Evolutionary conservation across 2,113 vertebrate genomes (phyloP), one percentile per base, ranked within the genome.

Genomic region (Maccullochella peelii): DNA sequence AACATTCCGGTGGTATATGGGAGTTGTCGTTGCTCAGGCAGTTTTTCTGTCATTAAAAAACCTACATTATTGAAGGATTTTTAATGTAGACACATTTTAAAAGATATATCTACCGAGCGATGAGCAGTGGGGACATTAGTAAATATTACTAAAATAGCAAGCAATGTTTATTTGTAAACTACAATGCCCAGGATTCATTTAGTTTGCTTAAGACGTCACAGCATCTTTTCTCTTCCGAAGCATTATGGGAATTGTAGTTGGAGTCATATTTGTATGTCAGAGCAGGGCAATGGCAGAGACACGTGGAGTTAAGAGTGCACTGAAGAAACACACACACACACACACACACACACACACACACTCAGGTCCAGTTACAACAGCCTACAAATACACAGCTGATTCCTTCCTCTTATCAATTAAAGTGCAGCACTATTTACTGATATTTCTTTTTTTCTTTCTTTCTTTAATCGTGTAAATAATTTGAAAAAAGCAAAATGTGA

Each of bases 291-390:
- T 61, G 36, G 79, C 68, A 70, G 82, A 94, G 80, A 93, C 92
- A 94, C 93, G 91, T 94, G 92, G 92, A 93, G 88, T 65, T 33
- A 77, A 71, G 79, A 82, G 73, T 21, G 69, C 61, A 59, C 40
- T 49, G 8, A 38, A 47, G 57, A 44, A 58, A 71, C 33, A 57
- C 50, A 74, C 6, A 70, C 74, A 11, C n/a, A 55, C 65, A 67
- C 21, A 38, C 54, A 1, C 52, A 30, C 38, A 25, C 57, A 30
- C n/a, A 55, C 66, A 57, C 25, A 66, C 55, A 68, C 23, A 40
- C 49, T 1, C 54, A 33, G n/a, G 20, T 50, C 14, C 65, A 6
- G 25, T 72, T 66, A 67, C 52, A 65, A 8, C 38, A 79, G 12
- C 14, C 16, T 49, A 15, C 44, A 62, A 18, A 69, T 30, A 30